These are phyloP conservation scores for Paradisaea rubra DNA, from an alignment of 2,113 vertebrate genomes.

Conservation along the genomic window DNA sequence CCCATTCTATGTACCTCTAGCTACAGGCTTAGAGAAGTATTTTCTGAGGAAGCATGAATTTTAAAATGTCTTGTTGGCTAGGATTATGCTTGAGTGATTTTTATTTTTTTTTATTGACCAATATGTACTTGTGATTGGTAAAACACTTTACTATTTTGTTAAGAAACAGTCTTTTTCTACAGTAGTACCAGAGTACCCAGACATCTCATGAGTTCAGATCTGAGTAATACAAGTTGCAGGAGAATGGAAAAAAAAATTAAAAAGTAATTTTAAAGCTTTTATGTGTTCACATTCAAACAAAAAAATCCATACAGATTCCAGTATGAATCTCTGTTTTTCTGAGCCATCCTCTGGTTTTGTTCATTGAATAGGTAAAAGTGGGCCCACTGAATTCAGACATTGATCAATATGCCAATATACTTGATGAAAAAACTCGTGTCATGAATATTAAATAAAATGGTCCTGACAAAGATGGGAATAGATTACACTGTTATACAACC, in stretches of 20 bases:
- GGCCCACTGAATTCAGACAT: not conserved
- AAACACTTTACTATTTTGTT: not conserved
- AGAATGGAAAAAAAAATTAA: not conserved
- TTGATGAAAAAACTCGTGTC: not conserved
- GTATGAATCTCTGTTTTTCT: not conserved
- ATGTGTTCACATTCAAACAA: not conserved
- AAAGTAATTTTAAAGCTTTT: not conserved
- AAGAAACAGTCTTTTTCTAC: not conserved
- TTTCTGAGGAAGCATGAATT: not conserved
- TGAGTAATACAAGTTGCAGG: not conserved
- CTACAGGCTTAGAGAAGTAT: not conserved
- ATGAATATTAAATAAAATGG: not conserved
- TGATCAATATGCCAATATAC: not conserved
- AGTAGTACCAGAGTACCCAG: not conserved
- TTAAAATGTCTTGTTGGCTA: not conserved
- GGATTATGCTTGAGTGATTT: not conserved
- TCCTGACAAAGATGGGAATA: not conserved
- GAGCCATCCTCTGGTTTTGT: not conserved
- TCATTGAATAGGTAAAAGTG: not conserved
- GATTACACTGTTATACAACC: not conserved
- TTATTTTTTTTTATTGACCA: not conserved
- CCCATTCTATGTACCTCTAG: not conserved
- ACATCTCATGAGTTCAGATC: not conserved
- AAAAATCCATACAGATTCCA: not conserved
- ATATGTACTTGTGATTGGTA: not conserved